Conservation (phyloP, 1,140 invertebrate species). For the Drosophila chauvacae region DNA sequence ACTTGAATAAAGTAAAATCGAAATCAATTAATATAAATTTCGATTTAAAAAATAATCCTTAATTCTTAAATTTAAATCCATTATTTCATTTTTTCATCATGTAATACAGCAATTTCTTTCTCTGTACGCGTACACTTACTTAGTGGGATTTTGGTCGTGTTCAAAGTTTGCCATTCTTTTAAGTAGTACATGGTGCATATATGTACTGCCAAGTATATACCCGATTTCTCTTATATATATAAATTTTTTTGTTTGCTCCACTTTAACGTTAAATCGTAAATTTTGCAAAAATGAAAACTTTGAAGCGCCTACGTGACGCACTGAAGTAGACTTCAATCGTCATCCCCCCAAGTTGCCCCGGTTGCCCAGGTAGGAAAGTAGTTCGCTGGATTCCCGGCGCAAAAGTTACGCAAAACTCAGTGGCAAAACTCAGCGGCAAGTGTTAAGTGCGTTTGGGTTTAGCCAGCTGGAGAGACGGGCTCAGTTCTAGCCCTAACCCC, state of each 20-base stretch:
- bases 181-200: conserved; percentile 67
- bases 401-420: conserved; percentile 79
- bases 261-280: conserved; percentile 83
- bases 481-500: conserved; percentile 24
- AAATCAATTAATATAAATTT: too few relatives aligned
- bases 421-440: conserved; percentile 76
- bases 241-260: conserved; percentile 57
- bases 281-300: conserved; percentile 81
- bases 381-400: conserved; percentile 58
- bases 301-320: conserved; percentile 84
- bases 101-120: neutral
- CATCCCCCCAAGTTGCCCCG: neutral
- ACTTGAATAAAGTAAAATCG: neutral
- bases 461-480: conserved; percentile 54
- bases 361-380: conserved; percentile 54
- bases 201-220: conserved; percentile 23
- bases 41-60: neutral
- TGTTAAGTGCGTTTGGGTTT: conserved; percentile 80
- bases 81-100: neutral
- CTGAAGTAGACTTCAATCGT: conserved; percentile 66
- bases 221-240: conserved; percentile 11
- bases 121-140: conserved; percentile 68
- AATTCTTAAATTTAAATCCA: too few relatives aligned
- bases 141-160: conserved; percentile 81
- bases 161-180: conserved; percentile 81